Conservation (phyloP, 2,113 vertebrate genomes). For the Lepus americanus region DNA sequence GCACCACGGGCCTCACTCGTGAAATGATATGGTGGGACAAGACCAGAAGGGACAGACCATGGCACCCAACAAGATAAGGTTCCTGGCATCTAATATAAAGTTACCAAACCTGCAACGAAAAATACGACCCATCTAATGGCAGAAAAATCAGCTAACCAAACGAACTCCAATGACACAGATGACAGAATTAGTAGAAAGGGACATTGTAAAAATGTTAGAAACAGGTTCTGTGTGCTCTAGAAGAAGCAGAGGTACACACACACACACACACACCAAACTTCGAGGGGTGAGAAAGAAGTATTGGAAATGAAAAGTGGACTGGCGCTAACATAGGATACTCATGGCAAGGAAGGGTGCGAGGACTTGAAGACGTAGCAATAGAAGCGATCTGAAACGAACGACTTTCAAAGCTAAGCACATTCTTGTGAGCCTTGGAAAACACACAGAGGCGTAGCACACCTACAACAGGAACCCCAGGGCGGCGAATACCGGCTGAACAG, state of each 20-base stretch:
- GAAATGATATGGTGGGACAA: no score
- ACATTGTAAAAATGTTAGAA: background rate
- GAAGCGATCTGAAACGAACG: background rate
- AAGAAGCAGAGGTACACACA: background rate
- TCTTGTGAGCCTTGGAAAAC: background rate
- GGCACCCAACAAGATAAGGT: background rate
- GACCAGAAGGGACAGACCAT: no score
- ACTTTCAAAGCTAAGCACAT: background rate
- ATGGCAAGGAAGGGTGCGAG: background rate
- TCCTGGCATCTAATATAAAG: conserved; percentile 5
- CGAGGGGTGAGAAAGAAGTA: background rate
- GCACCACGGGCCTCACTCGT: no score
- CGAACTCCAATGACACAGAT: background rate
- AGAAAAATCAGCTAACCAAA: background rate
- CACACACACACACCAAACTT: background rate
- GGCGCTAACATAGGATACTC: background rate
- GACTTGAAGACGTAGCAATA: background rate
- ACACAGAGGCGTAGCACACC: background rate
- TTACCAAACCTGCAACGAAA: background rate
- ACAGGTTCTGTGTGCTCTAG: background rate
- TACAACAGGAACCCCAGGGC: background rate
- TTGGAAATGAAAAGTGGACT: background rate
- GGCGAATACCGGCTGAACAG: background rate
- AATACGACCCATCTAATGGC: background rate
- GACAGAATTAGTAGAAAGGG: background rate